Evolutionary conservation across 1,140 invertebrate genomes (phyloP), one percentile per base, ranked within the genome.

Genomic region (Phortica variegata): DNA sequence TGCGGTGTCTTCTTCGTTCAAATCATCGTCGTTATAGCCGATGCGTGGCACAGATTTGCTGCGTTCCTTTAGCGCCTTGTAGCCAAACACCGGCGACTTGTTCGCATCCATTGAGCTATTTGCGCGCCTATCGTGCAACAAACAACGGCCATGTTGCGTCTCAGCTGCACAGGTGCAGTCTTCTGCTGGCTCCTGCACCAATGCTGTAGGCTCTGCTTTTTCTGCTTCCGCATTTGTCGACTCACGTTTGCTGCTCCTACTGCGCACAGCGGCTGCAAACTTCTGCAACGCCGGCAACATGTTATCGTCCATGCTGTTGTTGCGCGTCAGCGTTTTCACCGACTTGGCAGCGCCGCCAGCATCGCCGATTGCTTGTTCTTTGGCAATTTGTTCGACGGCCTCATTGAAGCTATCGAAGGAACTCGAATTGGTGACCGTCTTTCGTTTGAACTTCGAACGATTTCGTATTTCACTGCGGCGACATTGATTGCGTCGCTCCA

Each of bases 401-500:
- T 74, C 62, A 37, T 70, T 72, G 47, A 74, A 75, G 43, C 61
- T 61, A 15, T 75, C 72, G 8, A 75, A 70, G 16, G 72, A 72
- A 17, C 56, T 57, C 7, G 72, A 70, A 29, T 73, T 75, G 29
- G 52, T 47, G n/a, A 75, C 49, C 5, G 69, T 70, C 51, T 76
- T 76, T 10, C 72, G 58, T 39, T 73, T 73, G 85, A 81, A 52
- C 86, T 87, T 69, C 80, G 82, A 61, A 31, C 87, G 52, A 85
- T 79, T 73, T 3, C 74, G 65, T 3, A 76, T 72, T 48, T 76
- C 74, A 34, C 73, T 76, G 31, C 74, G 60, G 1, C 74, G 57
- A 39, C 69, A 76, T 3, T 73, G 63, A 43, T 76, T 76, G 21
- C 74, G 88, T 82, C 89, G 87, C 70, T 96, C 91, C 34, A 95